Evolutionary conservation across 23 tunicate genomes (phyloP).

Genomic region (Styela clava): DNA sequence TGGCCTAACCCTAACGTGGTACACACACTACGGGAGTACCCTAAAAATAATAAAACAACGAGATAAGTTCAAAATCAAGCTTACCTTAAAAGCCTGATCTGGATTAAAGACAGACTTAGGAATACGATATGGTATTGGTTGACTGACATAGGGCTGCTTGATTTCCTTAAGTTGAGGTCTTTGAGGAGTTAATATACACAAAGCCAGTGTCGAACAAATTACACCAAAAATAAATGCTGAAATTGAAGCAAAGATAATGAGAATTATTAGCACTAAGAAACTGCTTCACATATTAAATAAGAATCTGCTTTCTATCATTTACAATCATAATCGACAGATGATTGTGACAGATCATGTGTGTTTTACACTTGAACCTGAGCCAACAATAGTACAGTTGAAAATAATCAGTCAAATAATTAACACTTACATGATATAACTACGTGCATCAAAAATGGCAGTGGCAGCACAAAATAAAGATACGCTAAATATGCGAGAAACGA

Average conservation of each 20-base stretch:
- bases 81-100: conserved; percentile 46
- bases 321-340: not conserved
- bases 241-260: not conserved
- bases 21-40: too few species aligned
- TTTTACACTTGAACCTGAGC: too few species aligned
- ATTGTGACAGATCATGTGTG: too few species aligned
- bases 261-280: not conserved
- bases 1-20: too few species aligned
- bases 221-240: conserved; percentile 60
- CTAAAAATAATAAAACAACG: too few species aligned
- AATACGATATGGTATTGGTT: conserved; percentile 10
- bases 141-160: conserved; percentile 26
- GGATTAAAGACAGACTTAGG: conserved; percentile 49
- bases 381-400: too few species aligned
- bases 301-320: not conserved
- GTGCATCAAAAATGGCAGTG: conserved; percentile 20
- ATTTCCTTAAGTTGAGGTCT: conserved; percentile 30
- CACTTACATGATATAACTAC: conserved; percentile 35
- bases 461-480: conserved; percentile 21
- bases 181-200: conserved; percentile 52
- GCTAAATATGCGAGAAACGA: not conserved
- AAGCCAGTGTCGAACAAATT: conserved; percentile 27
- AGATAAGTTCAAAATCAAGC: not conserved
- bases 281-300: not conserved
- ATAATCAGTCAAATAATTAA: too few species aligned